Conservation (phyloP, 2,888 invertebrate species). For the Nasonovia ribisnigri region DNA sequence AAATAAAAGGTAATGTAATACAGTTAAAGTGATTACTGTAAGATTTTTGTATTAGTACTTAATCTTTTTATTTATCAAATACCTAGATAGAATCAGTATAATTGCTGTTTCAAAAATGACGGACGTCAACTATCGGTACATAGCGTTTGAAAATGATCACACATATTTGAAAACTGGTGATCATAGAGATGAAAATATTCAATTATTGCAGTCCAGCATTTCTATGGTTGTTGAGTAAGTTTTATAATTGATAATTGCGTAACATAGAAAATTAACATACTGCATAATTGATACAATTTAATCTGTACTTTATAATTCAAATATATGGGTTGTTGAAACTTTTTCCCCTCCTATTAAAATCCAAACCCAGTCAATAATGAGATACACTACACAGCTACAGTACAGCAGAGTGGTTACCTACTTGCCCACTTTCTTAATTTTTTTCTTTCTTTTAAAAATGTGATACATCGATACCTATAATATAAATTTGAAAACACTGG, state of each 20-base stretch:
- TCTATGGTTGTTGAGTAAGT: constrained; percentile 33
- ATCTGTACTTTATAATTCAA: no score
- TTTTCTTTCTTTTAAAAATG: no score
- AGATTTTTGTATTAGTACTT: not conserved
- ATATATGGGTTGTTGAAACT: no score
- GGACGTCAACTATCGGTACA: constrained; percentile 8
- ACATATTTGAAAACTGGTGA: constrained; percentile 38
- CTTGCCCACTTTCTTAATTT: no score
- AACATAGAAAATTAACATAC: not conserved
- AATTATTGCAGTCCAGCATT: not conserved
- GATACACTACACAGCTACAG: no score
- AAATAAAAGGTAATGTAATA: constrained; percentile 5
- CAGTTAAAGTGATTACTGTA: not conserved
- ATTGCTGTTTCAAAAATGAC: not conserved
- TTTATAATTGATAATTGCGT: not conserved
- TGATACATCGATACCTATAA: no score
- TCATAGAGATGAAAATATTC: not conserved
- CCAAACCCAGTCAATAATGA: no score
- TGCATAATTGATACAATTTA: not conserved
- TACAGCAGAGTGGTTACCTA: no score
- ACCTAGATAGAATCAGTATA: not conserved
- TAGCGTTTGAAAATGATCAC: constrained; percentile 58
- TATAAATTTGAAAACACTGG: no score
- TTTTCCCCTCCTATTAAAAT: no score
- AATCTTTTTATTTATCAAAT: not conserved